These are phyloP conservation scores for Carettochelys insculpta DNA, from an alignment of 2,113 vertebrate species.

Conservation along the genomic window DNA sequence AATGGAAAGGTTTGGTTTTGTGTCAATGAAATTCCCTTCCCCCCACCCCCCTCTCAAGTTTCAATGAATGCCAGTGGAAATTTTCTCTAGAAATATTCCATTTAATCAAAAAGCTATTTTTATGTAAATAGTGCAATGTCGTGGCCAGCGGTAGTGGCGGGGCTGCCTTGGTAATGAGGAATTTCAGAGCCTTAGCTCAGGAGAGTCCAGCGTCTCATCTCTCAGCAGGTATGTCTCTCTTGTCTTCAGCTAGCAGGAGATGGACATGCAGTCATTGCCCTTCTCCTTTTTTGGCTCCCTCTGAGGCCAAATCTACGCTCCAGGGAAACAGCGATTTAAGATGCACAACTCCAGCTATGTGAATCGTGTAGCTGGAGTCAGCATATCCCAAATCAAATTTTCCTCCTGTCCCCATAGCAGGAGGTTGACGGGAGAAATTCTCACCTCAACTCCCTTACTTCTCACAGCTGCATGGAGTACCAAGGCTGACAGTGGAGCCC, in stretches of 20 bases:
- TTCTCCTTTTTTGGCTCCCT: not conserved
- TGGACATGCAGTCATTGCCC: fast-evolving
- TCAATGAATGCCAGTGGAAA: not conserved
- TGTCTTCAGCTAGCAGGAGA: not conserved
- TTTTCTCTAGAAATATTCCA: not conserved
- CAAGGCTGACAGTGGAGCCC: too few relatives aligned
- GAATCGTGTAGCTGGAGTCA: too few relatives aligned
- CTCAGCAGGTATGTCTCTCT: not conserved
- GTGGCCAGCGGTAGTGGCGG: fast-evolving
- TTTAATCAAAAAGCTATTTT: not conserved
- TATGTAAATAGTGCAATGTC: not conserved
- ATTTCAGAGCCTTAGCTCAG: not conserved
- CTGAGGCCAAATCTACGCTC: too few relatives aligned
- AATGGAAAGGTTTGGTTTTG: not conserved
- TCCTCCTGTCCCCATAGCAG: too few relatives aligned
- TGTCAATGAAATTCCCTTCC: not conserved
- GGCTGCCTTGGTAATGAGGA: not conserved
- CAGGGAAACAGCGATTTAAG: too few relatives aligned
- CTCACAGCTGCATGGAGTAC: too few relatives aligned
- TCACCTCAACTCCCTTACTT: too few relatives aligned
- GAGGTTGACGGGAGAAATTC: too few relatives aligned
- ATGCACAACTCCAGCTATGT: too few relatives aligned
- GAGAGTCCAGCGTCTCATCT: not conserved
- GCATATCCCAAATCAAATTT: too few relatives aligned
- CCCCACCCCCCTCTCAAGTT: not conserved